Percentiles rank a stretch among this genome's conserved stretches.
Conservation (phyloP, 2,797 vertebrate species). For the Melanotaenia pygmaea region DNA sequence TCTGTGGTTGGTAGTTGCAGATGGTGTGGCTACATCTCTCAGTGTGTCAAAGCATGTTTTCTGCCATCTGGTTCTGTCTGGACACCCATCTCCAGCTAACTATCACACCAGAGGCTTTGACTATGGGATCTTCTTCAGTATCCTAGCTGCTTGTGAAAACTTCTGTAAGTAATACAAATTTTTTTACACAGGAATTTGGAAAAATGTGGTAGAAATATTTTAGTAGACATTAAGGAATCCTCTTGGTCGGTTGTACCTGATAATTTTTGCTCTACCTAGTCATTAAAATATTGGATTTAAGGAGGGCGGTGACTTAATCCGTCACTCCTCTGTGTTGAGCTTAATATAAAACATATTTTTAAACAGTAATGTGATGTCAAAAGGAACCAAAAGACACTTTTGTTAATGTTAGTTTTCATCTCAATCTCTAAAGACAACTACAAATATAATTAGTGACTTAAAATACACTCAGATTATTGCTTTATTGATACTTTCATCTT, state of each 20-base stretch:
- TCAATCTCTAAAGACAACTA: not conserved
- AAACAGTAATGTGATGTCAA: not conserved
- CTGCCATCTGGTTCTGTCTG: slow-evolving; percentile 63
- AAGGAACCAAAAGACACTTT: not conserved
- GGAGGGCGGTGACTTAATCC: not conserved
- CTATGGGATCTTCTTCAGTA: slow-evolving; percentile 22
- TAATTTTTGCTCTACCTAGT: slow-evolving; percentile 4
- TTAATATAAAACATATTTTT: not conserved
- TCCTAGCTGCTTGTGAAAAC: slow-evolving; percentile 19
- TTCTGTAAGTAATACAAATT: not conserved
- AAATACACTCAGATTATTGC: not conserved
- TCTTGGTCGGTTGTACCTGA: not conserved
- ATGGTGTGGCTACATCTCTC: slow-evolving; percentile 42
- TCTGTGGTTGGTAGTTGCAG: slow-evolving; percentile 38
- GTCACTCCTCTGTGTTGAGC: not conserved
- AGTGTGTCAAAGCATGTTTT: slow-evolving; percentile 40
- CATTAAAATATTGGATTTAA: slow-evolving; percentile 7
- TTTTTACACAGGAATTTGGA: not conserved
- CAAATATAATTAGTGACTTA: not conserved
- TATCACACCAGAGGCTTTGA: slow-evolving; percentile 20
- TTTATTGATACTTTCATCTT: not conserved
- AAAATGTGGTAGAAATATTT: not conserved
- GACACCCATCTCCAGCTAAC: slow-evolving; percentile 53
- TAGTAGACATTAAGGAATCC: not conserved
- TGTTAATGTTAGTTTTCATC: not conserved